Base-by-base conservation (phyloP, 2,113 vertebrate species). In the Trochalopteron elliotii region DNA sequence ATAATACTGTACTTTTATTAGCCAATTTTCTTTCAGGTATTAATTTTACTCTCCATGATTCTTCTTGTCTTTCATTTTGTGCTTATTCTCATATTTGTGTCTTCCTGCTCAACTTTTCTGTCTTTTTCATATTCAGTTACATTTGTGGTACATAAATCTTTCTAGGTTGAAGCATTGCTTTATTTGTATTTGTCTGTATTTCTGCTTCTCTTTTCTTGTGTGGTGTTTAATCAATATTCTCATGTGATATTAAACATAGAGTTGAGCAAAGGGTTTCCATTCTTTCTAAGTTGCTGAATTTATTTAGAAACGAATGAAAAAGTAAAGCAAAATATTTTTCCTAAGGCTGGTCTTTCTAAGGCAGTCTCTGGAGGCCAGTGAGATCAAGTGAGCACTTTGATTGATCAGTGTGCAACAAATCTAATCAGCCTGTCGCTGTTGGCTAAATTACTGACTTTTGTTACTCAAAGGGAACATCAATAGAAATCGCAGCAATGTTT, bases 391-490 rank as follows among this genome's bases (percentile, higher is more conserved):
- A 67, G 45, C 0, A 0, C 12, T 91, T 93, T 85, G 77, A 93
- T 61, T 84, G 94, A 92, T 89, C 77, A 84, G 45, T 50, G 45
- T 75, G 57, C 64, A 91, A 87, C 69, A 82, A 94, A 92, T 70
- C 72, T 84, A 89, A 94, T 96, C 89, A 95, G 35, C 49, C n/a
- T 42, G 11, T 67, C 21, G 24, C 87, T 76, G 69, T 33, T 94
- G 81, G 57, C 40, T 94, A 89, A 89, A 82, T 87, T 94, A 94
- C 84, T 80, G 78, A 76, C 45, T 96, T 87, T 31, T 1, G 0
- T 81, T 91, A 85, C 61, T 84, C 93, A 89, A 82, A 93, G 70
- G 42, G 45, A 90, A 91, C 77, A 97, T 96, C 77, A 93, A 22
- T 80, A 57, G 45, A 93, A 94, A 94, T 79, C 92, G 28, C 37